Base-by-base conservation (phyloP, 2,113 vertebrate genomes). In the Brienomyrus brachyistius region DNA sequence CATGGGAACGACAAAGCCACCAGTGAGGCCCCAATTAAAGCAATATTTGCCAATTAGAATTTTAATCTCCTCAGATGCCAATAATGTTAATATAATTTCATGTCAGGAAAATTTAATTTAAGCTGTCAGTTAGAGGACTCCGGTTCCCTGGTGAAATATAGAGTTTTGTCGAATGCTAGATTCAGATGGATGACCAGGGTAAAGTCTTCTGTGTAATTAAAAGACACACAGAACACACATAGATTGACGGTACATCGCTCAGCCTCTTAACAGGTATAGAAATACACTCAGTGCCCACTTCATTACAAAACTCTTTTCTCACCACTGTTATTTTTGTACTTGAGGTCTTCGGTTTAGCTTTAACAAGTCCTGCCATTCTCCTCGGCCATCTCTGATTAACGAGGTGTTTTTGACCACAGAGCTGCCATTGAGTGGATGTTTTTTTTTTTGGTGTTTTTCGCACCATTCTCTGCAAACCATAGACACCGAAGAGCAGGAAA, bases 31-130 rank as follows among this genome's bases (percentile, higher is more conserved):
- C 21, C 43, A 70, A 88, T 88, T 47, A 88, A 88, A 88, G 40
- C 52, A 66, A 27, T 70, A 62, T 88, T 45, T 74, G 59, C 23
- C 35, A 59, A 43, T 59, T 88, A 59, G 47, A 88, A 88, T 88
- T 74, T 70, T 27, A 77, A 66, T 74, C 9, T 88, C 62, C 23
- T 50, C 35, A 27, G 31, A 45, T 50, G 56, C 87, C 87, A 88
- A 70, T 88, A 88, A 88, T 48, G 45, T 45, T 88, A 88, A 88
- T 88, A 27, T 45, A 47, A 88, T 88, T 62, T 88, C 17, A 6
- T 48, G 56, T 74, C 48, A 52, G 13, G n/a, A 31, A 45, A 88
- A 88, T 70, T 66, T 50, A 47, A 88, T 88, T 47, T 47, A 11
- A 27, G n/a, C 43, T 70, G 59, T 70, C 56, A 70, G 11, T 88